Evolutionary conservation across 1,140 invertebrate genomes (phyloP).

Genomic region (Zeugodacus cucurbitae): DNA sequence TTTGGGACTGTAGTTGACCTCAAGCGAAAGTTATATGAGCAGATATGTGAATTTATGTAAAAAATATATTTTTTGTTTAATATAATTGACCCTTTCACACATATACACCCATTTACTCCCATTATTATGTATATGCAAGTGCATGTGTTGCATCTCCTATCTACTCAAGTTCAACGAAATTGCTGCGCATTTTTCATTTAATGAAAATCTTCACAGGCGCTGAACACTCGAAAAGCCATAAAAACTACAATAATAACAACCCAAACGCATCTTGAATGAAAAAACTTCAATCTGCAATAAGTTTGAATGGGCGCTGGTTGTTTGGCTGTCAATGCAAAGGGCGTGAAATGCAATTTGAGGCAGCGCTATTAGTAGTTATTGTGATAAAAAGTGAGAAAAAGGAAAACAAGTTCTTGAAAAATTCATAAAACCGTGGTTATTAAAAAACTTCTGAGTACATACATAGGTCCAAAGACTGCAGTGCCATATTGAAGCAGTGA

Average conservation of each 20-base stretch:
- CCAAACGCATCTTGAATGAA: background rate
- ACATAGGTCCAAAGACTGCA: background rate
- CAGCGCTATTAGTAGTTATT: background rate
- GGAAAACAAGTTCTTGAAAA: background rate
- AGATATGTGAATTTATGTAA: too few relatives aligned
- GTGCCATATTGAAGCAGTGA: background rate
- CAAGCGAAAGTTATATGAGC: too few relatives aligned
- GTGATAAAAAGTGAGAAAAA: background rate
- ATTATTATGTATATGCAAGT: too few relatives aligned
- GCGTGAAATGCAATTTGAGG: background rate
- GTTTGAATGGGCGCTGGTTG: background rate
- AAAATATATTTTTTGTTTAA: too few relatives aligned
- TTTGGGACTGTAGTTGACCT: rapidly evolving
- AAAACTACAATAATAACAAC: background rate
- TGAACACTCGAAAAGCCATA: background rate
- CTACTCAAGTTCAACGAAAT: too few relatives aligned
- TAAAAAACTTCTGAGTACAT: background rate
- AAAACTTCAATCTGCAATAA: background rate
- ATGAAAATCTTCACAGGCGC: too few relatives aligned
- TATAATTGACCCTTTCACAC: too few relatives aligned
- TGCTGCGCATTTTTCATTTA: too few relatives aligned
- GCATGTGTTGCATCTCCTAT: too few relatives aligned
- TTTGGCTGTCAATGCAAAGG: background rate
- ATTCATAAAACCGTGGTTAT: background rate
- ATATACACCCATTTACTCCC: too few relatives aligned